A percentile compares a stretch with the other conserved stretches of the same genome.
Evolutionary conservation across 1,140 invertebrate genomes (phyloP).

Genomic region (Lamellibrachia luymesi): DNA sequence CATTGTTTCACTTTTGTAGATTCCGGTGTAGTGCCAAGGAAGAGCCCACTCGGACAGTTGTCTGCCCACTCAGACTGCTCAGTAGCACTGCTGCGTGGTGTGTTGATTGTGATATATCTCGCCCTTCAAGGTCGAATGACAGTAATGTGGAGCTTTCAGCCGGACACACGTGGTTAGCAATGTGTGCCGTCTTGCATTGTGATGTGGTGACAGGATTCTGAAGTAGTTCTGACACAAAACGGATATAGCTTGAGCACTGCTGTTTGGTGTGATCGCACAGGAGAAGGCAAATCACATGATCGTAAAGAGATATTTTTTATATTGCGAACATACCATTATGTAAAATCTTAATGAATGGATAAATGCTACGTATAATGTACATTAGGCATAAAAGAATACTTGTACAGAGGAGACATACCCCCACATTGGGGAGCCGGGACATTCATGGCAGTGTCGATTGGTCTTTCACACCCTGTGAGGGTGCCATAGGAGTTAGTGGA

Average conservation of each 20-base stretch:
- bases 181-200: neutral
- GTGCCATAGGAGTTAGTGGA: neutral
- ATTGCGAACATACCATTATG: neutral
- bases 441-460: slow-evolving; percentile 1
- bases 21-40: neutral
- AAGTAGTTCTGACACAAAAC: neutral
- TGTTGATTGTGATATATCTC: neutral
- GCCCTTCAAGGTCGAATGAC: neutral
- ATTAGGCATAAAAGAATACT: neutral
- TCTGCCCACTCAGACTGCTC: neutral
- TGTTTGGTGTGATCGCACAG: neutral
- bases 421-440: neutral
- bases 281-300: neutral
- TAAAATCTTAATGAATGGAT: neutral
- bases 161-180: neutral
- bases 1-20: neutral
- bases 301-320: slow-evolving; percentile 6
- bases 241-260: neutral
- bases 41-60: neutral
- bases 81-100: neutral
- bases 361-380: neutral
- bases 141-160: neutral
- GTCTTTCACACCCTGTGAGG: neutral
- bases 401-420: neutral
- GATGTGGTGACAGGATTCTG: neutral